Evolutionary conservation across 1,140 invertebrate species (phyloP).

Genomic region (Phthorimaea operculella): DNA sequence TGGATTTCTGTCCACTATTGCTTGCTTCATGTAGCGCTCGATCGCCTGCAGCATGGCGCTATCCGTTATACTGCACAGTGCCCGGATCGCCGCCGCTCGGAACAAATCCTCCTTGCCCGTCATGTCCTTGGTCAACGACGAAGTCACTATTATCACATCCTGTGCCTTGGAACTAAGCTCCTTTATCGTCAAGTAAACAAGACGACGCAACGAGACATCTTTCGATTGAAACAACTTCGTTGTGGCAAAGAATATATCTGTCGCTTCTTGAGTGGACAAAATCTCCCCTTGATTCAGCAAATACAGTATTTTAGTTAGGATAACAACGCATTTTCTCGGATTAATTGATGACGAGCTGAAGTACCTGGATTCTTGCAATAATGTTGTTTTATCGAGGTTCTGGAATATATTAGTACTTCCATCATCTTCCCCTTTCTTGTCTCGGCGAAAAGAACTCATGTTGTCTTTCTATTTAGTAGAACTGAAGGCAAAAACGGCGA

Average conservation of each 20-base stretch:
- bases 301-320: constrained; percentile 96
- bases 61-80: constrained; percentile 97
- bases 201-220: constrained; percentile 89
- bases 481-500: too few species aligned
- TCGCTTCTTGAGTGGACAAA: constrained; percentile 92
- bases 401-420: constrained; percentile 86
- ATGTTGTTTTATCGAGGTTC: constrained; percentile 93
- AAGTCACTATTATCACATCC: constrained; percentile 99
- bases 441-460: constrained; percentile 31
- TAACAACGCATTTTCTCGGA: constrained; percentile 93
- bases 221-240: constrained; percentile 98
- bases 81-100: constrained; percentile 94
- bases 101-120: constrained; percentile 97
- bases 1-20: constrained; percentile 95
- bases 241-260: constrained; percentile 98
- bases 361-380: constrained; percentile 93
- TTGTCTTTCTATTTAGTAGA: neutral
- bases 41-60: constrained; percentile 95
- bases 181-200: constrained; percentile 98
- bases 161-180: constrained; percentile 95
- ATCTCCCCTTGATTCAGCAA: constrained; percentile 90
- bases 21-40: constrained; percentile 99
- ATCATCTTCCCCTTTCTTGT: constrained; percentile 45
- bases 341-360: constrained; percentile 98
- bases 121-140: constrained; percentile 98